phyloP scores from a whole-genome alignment of 2,113 vertebrate species.

The Lepisosteus oculatus region DNA sequence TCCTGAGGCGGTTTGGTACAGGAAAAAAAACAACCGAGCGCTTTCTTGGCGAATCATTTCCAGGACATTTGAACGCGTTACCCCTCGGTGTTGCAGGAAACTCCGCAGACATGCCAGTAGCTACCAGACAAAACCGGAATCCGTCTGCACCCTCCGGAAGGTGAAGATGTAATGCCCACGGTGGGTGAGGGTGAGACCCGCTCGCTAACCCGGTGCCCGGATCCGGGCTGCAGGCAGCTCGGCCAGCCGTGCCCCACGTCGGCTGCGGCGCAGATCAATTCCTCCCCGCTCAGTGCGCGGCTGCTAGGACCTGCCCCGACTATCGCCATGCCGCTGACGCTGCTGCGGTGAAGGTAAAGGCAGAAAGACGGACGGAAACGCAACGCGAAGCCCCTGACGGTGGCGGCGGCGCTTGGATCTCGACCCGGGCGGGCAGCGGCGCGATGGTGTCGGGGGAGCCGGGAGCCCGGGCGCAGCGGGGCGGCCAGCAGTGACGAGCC shows the following conservation, averaged over 20 bases:
- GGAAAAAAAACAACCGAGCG: background rate
- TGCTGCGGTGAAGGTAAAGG: background rate
- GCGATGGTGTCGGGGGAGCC: no score
- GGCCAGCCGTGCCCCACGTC: background rate
- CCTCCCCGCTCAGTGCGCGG: background rate
- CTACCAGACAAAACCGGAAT: conserved; percentile 2
- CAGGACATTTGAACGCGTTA: background rate
- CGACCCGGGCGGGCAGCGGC: no score
- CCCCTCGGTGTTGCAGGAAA: background rate
- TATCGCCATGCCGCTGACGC: conserved; percentile 17
- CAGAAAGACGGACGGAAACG: no score
- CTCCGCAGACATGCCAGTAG: background rate
- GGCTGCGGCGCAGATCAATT: conserved; percentile 8
- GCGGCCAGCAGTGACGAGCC: no score
- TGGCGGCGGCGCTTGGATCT: no score
- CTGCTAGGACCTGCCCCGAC: background rate
- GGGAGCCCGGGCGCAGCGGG: no score
- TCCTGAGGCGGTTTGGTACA: background rate
- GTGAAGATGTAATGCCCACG: no score
- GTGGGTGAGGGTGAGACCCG: no score
- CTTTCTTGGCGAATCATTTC: background rate
- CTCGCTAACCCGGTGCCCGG: no score
- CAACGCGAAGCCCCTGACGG: no score
- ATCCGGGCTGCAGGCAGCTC: no score
- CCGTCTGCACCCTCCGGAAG: background rate